Conservation (phyloP, 2,888 invertebrate species). For the Andrena marginata region DNA sequence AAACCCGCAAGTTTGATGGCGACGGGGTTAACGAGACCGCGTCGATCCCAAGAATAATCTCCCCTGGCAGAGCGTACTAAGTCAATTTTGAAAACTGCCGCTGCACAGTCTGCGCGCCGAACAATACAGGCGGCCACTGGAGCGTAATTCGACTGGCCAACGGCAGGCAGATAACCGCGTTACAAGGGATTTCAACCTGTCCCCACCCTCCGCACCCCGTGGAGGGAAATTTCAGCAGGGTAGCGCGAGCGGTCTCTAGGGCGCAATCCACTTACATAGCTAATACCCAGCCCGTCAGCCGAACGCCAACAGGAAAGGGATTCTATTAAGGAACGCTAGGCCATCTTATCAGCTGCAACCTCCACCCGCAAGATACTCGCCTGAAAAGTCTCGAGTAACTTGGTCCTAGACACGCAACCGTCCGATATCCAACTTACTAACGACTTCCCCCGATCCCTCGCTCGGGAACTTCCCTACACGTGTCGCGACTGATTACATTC, state of each 20-base stretch:
- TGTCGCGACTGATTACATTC: neutral
- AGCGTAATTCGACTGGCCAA: constrained; percentile 53
- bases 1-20: neutral
- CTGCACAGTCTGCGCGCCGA: neutral
- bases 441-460: neutral
- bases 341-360: constrained; percentile 40
- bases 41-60: neutral
- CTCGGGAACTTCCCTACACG: neutral
- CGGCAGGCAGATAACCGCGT: constrained; percentile 56
- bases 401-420: constrained; percentile 12
- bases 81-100: constrained; percentile 48
- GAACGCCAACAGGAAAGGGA: constrained; percentile 33
- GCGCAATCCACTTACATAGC: constrained; percentile 68
- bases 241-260: constrained; percentile 46
- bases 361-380: constrained; percentile 28
- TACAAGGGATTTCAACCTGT: constrained; percentile 51
- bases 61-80: constrained; percentile 5
- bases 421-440: constrained; percentile 13
- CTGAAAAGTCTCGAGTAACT: constrained; percentile 25
- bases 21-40: constrained; percentile 1
- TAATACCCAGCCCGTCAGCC: constrained; percentile 58
- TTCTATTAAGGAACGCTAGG: constrained; percentile 64
- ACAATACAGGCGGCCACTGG: constrained; percentile 47
- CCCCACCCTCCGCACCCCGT: neutral
- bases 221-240: constrained; percentile 58